Base-by-base conservation (phyloP, 2,797 vertebrate species). In the Sebastes variabilis region DNA sequence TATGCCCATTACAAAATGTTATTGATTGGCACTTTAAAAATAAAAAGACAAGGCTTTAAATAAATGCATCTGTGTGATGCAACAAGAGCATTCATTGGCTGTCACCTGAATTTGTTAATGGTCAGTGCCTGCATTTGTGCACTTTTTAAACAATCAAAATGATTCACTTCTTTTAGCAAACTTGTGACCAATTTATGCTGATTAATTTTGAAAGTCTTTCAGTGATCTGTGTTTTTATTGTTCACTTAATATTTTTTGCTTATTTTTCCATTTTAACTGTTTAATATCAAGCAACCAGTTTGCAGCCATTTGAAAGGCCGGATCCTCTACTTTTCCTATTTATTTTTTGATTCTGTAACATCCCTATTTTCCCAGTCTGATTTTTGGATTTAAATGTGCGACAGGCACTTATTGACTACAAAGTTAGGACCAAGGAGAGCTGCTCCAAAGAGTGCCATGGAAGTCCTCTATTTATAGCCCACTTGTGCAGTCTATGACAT, bases 401-500 rank as follows among this genome's bases (percentile, higher is more conserved):
- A 61, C 20, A 46, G 13, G 9, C 11, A 7, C 6, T 14, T 83
- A 1, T 70, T 76, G 13, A 60, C 55, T 27, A 54, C 20, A 80
- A 55, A 38, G 14, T 81, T 56, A 30, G 27, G 24, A 24, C 24
- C 24, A 24, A 24, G 24, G 29, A 66, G 25, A 58, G 30, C 13
- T 58, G 66, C 78, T 70, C 54, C 66, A 60, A 85, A 81, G 82
- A 90, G 82, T 25, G 77, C 81, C 64, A 32, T 73, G 74, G 83
- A 83, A 71, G 85, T 67, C 67, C 69, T 74, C 94, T 96, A 96
- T 95, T 93, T 92, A 90, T 95, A 96, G 89, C 82, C 67, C 83
- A 88, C 91, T 94, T 93, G 85, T 91, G 81, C 36, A 82, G 78
- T 86, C 86, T 77, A 80, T 79, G 86, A 90, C 95, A 96, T 95